Base-by-base conservation (phyloP, 92 coral and sea anemone genomes). In the Porites cylindrica region DNA sequence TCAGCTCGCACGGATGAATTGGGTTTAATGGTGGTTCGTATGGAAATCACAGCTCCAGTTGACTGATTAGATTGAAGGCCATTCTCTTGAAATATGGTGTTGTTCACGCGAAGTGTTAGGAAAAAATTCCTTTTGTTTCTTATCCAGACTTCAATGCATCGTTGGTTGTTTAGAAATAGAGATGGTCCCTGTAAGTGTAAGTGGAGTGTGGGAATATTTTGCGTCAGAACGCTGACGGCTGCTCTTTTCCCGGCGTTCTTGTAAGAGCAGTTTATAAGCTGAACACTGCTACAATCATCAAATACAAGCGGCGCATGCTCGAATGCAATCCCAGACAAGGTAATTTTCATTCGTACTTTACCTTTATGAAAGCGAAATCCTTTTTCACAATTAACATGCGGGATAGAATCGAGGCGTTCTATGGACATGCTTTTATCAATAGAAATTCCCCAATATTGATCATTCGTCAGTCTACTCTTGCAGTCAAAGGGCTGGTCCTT, bases 401-500 rank as follows among this genome's bases (percentile, higher is more conserved):
- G 68, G 12, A 71, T 69, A 11, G 76, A 66, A 1, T 38, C 20
- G 43, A 85, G 53, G 5, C 83, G 10, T n/a, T 76, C 68, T 10
- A 85, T 66, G 5, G 89, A 51, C 56, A 91, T 20, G 58, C 87
- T 92, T 74, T 81, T 85, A 29, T 77, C 70, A 52, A 70, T 47
- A 32, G 38, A 67, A 76, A 89, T 81, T 32, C 93, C 91, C 78
- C 75, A 84, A 58, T 70, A 2, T 19, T 77, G 68, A 43, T 53
- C 59, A 79, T 65, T 58, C 70, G 87, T 61, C 11, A 63, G 50
- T 18, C 59, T 24, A 13, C 82, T 78, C 59, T 68, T 56, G 77
- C 95, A 92, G 85, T 78, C 26, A 79, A 81, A 90, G 13, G 95
- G 93, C 9, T 70, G 80, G 23, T 32, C 67, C 65, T 85, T 73